phyloP scores from a whole-genome alignment of 2,797 vertebrate species.

The Microctenopoma stevenorrisi region DNA sequence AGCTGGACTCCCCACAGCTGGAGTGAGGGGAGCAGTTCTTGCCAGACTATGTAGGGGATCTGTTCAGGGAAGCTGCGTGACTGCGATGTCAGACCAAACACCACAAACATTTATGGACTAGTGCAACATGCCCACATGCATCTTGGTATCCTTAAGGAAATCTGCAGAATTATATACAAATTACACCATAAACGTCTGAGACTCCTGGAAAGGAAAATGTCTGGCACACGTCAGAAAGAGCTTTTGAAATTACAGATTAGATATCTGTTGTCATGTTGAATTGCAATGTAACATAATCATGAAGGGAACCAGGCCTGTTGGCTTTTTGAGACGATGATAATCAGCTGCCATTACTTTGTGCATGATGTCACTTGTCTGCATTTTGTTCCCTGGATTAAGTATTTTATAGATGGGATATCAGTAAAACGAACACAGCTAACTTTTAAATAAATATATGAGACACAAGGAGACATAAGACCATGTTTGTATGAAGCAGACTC shows the following conservation, averaged over 20 bases:
- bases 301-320: conserved; percentile 28
- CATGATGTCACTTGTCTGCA: conserved; percentile 29
- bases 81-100: conserved; percentile 64
- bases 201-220: conserved; percentile 57
- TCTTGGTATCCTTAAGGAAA: conserved; percentile 48
- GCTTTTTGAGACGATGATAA: conserved; percentile 29
- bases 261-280: conserved; percentile 23
- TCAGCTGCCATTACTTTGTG: conserved; percentile 26
- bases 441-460: neutral
- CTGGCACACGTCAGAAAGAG: conserved; percentile 27
- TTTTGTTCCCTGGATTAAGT: conserved; percentile 17
- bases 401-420: conserved; percentile 15
- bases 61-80: conserved; percentile 58
- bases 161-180: conserved; percentile 64
- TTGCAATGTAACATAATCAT: conserved; percentile 32
- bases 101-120: conserved; percentile 66
- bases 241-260: conserved; percentile 33
- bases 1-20: conserved; percentile 63
- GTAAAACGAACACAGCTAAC: conserved; percentile 7
- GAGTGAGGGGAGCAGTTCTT: conserved; percentile 53
- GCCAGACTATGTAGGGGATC: conserved; percentile 64
- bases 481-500: too few species aligned
- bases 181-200: conserved; percentile 63
- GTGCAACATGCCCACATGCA: conserved; percentile 30
- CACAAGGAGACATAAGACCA: too few species aligned